Evolutionary conservation across 2,888 invertebrate species (phyloP), one percentile per base, ranked within the genome.

Genomic region (Pristionchus fissidentatus): DNA sequence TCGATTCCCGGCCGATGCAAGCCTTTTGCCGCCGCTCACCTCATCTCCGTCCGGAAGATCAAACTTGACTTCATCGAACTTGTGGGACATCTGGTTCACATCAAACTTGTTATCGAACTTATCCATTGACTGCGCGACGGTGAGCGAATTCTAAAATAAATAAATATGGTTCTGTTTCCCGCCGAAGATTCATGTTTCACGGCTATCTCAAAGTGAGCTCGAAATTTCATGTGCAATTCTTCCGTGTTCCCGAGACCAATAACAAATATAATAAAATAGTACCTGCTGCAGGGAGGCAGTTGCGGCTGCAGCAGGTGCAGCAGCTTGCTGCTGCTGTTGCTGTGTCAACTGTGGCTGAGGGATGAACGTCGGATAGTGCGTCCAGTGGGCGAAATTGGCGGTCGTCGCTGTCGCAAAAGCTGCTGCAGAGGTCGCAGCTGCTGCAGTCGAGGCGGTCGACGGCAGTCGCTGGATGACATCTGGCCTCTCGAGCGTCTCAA

Each of bases 401-500:
- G 70, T 35, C n/a, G 70, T 26, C 3, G 70, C 41, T 22, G 26
- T 22, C n/a, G 55, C 55, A 22, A n/a, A 4, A n/a, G 8, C 55
- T 7, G 55, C 55, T 55, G 55, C 55, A 55, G 22, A 8, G 55
- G 7, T 55, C 55, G 55, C 70, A 22, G n/a, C n/a, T n/a, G n/a
- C n/a, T n/a, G n/a, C n/a, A n/a, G 70, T 38, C 3, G 43, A 60
- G 43, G 57, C 55, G 52, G 52, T 22, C 26, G 81, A 49, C 3
- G 82, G 52, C 70, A 82, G 82, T 15, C 82, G 87, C 10, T 81
- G 80, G 49, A 88, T 88, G 29, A 88, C 87, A 35, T 88, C 88
- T 4, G 88, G 88, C 3, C 29, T 7, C 15, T 66, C 75, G 43
- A 88, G 87, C 57, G 87, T 80, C 29, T 88, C 87, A 29, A 86